Evolutionary conservation across 2,888 invertebrate genomes (phyloP).

Genomic region (Yponomeuta evonymella): DNA sequence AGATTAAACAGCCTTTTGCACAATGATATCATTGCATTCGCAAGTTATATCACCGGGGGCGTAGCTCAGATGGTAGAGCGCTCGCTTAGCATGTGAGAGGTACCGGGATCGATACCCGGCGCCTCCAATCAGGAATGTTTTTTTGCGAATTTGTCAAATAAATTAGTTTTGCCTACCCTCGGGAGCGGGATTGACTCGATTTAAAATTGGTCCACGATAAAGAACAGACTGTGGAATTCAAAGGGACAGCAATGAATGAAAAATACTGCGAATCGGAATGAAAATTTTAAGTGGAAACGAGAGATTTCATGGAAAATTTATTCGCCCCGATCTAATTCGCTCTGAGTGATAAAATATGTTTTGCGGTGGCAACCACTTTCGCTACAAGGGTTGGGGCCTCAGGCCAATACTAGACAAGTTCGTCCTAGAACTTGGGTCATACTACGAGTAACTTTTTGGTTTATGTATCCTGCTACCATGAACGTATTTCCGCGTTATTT

Average conservation of each 20-base stretch:
- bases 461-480: too few species aligned
- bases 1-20: background rate
- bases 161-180: background rate
- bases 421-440: too few species aligned
- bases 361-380: background rate
- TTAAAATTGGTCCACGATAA: background rate
- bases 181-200: background rate
- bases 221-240: background rate
- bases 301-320: background rate
- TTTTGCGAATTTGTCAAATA: constrained; percentile 4
- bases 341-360: background rate
- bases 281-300: background rate
- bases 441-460: too few species aligned
- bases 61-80: constrained; percentile 77
- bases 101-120: constrained; percentile 38
- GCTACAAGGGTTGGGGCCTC: background rate
- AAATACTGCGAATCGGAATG: background rate
- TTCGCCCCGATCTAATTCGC: background rate
- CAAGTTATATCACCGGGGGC: constrained; percentile 44
- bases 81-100: constrained; percentile 60
- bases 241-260: background rate
- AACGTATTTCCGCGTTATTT: too few species aligned
- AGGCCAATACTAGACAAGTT: background rate
- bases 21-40: constrained; percentile 10
- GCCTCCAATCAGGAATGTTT: constrained; percentile 27